Base-by-base conservation (phyloP, 2,113 vertebrate species). In the Brachyhypopomus occidentalis region DNA sequence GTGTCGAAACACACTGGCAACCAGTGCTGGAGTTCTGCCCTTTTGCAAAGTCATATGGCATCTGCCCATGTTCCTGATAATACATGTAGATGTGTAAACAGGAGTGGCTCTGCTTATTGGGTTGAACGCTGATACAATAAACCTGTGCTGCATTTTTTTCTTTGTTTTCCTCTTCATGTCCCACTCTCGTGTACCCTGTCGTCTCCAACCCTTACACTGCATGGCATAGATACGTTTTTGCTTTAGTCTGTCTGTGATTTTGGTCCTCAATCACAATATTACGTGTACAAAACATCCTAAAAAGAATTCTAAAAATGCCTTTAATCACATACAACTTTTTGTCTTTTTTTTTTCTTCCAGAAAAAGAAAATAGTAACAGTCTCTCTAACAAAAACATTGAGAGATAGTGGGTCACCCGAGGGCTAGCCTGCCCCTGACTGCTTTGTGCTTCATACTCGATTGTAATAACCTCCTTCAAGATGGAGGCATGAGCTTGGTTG, bases 201-300 rank as follows among this genome's bases (percentile, higher is more conserved):
- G 91, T 92, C 92, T 88, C 83, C 88, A 88, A 86, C 92, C 90
- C 88, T 58, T 87, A 93, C 87, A 86, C 88, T 89, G 86, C 77
- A 90, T 85, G 85, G 90, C 91, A 90, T 92, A 87, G 78, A 85
- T 81, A 87, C 9, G 86, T 93, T 93, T 93, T 93, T 92, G 91
- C 91, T 91, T 92, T 86, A 89, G 89, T 90, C 89, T 91, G 85
- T 87, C 89, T 91, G 85, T 87, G 87, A 88, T 92, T 93, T 93
- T 94, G 93, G 92, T 94, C 93, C 93, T 93, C 92, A 87, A 85
- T 92, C 88, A 92, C 91, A 87, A 92, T 89, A 91, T 88, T 86
- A 89, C 91, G 87, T 93, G 90, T 94, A 94, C 89, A 94, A 94
- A 93, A 92, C 90, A 89, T 92, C 91, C 91, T 92, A 93, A 92